Evolutionary conservation across 2,797 vertebrate genomes (phyloP).

Genomic region (Esox lucius): DNA sequence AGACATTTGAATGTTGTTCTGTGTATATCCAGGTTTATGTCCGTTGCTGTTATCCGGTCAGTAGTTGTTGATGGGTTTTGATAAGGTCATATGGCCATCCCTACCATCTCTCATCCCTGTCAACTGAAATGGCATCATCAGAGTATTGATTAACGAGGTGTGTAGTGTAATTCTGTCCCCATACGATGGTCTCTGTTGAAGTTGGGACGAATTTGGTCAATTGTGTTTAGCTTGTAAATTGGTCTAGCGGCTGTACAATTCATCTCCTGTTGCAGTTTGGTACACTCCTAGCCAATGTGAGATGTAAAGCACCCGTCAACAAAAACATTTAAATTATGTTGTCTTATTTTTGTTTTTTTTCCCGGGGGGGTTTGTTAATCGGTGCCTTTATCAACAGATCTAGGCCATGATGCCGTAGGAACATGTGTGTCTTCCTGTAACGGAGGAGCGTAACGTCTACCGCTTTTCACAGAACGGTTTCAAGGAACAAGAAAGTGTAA

Average conservation of each 20-base stretch:
- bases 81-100: conserved; percentile 32
- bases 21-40: conserved; percentile 5
- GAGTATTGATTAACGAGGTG: conserved; percentile 35
- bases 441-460: neutral
- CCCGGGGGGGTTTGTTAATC: conserved; percentile 64
- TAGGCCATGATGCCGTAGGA: conserved; percentile 38
- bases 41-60: neutral
- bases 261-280: conserved; percentile 3
- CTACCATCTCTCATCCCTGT: conserved; percentile 57
- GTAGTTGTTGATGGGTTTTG: neutral
- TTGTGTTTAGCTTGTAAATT: neutral
- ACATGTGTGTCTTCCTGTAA: neutral
- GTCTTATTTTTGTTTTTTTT: conserved; percentile 44
- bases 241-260: conserved; percentile 10
- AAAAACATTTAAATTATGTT: neutral
- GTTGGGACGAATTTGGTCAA: neutral
- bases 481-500: neutral
- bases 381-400: conserved; percentile 65
- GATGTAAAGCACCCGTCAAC: conserved; percentile 54
- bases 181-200: conserved; percentile 57
- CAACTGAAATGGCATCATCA: conserved; percentile 55
- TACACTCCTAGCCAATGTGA: conserved; percentile 49
- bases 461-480: neutral
- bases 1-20: neutral
- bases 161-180: conserved; percentile 55